A percentile compares a stretch with the other conserved stretches of the same genome.
These are phyloP conservation scores for Lates japonicus DNA, from an alignment of 2,797 vertebrate genomes.

Conservation along the genomic window DNA sequence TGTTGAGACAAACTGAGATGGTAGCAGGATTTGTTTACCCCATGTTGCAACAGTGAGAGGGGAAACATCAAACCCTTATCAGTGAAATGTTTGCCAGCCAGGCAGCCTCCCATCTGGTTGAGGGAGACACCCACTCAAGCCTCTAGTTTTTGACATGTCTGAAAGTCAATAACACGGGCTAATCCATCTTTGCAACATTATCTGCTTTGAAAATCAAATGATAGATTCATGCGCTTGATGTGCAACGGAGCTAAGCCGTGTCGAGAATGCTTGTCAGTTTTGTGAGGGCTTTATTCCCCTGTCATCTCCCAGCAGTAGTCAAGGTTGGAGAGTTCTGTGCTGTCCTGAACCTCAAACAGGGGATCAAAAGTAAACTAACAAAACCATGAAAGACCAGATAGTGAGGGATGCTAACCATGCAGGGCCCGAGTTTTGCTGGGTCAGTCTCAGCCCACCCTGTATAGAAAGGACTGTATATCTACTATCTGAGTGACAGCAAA, in stretches of 20 bases:
- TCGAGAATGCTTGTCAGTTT: slow-evolving; percentile 33
- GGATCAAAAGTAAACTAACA: slow-evolving; percentile 40
- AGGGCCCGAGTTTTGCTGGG: slow-evolving; percentile 7
- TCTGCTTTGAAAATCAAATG: slow-evolving; percentile 35
- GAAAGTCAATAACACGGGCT: slow-evolving; percentile 52
- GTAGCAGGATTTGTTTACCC: slow-evolving; percentile 26
- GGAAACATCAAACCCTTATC: slow-evolving; percentile 29
- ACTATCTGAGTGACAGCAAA: slow-evolving; percentile 24
- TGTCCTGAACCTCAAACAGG: slow-evolving; percentile 15
- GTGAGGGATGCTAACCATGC: slow-evolving; percentile 27
- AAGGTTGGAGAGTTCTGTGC: slow-evolving; percentile 35
- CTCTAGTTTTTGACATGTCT: slow-evolving; percentile 41
- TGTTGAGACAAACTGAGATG: neutral
- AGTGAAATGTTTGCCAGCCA: slow-evolving; percentile 15
- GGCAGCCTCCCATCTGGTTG: slow-evolving; percentile 33
- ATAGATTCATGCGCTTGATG: slow-evolving; percentile 8
- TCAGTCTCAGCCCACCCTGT: slow-evolving; percentile 9
- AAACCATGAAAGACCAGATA: slow-evolving; percentile 47
- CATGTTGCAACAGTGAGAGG: neutral
- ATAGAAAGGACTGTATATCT: neutral
- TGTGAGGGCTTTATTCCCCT: slow-evolving; percentile 51
- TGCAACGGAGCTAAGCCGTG: slow-evolving; percentile 39
- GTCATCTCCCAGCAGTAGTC: slow-evolving; percentile 32
- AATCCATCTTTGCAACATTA: slow-evolving; percentile 47
- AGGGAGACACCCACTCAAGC: slow-evolving; percentile 2